These are phyloP conservation scores for Popillia japonica DNA, from an alignment of 1,140 invertebrate species.

Conservation along the genomic window DNA sequence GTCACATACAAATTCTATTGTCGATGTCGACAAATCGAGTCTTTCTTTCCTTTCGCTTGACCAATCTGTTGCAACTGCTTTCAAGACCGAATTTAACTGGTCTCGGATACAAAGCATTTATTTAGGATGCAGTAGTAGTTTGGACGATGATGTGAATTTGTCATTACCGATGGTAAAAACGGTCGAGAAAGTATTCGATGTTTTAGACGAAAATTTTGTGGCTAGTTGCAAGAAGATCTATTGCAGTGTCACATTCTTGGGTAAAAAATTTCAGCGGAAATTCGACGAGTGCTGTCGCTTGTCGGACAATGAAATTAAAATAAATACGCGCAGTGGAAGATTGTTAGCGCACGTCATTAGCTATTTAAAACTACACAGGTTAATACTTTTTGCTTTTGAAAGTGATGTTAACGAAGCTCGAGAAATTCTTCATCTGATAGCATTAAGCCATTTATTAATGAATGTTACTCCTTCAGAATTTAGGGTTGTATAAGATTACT, in stretches of 20 bases:
- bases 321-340: slow-evolving; percentile 1
- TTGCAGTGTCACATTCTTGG: slow-evolving; percentile 25
- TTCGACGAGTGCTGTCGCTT: slow-evolving; percentile 17
- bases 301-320: slow-evolving; percentile 4
- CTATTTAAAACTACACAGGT: slow-evolving; percentile 23
- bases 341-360: slow-evolving; percentile 18
- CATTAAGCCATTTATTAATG: slow-evolving; percentile 25
- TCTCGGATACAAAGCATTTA: slow-evolving; percentile 32
- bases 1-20: background rate
- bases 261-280: slow-evolving; percentile 20
- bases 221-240: background rate
- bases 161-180: slow-evolving; percentile 35
- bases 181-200: slow-evolving; percentile 23
- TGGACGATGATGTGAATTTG: slow-evolving; percentile 16
- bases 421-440: slow-evolving; percentile 24
- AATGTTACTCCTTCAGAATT: slow-evolving; percentile 31
- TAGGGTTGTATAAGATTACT: background rate
- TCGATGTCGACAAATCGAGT: background rate
- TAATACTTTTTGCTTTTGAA: slow-evolving; percentile 14
- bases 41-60: slow-evolving; percentile 6
- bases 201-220: slow-evolving; percentile 29
- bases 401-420: slow-evolving; percentile 11
- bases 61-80: background rate
- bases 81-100: slow-evolving; percentile 30
- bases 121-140: slow-evolving; percentile 2